Conservation (phyloP, 1,140 invertebrate species). For the Ruditapes philippinarum region DNA sequence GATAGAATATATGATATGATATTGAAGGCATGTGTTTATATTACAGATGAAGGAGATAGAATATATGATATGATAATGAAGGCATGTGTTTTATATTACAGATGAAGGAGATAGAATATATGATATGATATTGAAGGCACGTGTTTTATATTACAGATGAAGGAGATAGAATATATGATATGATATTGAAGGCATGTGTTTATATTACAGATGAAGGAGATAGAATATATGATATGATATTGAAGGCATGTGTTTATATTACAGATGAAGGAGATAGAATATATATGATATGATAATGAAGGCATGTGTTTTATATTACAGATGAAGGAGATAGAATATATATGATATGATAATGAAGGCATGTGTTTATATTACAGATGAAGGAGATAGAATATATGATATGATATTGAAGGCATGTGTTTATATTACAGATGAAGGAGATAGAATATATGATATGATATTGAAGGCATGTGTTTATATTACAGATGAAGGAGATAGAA, state of each 20-base stretch:
- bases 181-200: slow-evolving; percentile 85
- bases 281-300: too few relatives aligned
- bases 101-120: too few relatives aligned
- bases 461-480: slow-evolving; percentile 84
- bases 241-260: slow-evolving; percentile 87
- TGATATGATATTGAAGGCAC: too few relatives aligned
- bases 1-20: slow-evolving; percentile 71
- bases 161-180: slow-evolving; percentile 67
- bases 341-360: too few relatives aligned
- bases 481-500: slow-evolving; percentile 65
- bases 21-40: slow-evolving; percentile 86
- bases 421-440: slow-evolving; percentile 68
- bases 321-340: too few relatives aligned
- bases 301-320: too few relatives aligned
- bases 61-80: slow-evolving; percentile 74
- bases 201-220: slow-evolving; percentile 67
- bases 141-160: slow-evolving; percentile 71
- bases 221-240: slow-evolving; percentile 70
- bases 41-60: slow-evolving; percentile 64
- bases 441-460: slow-evolving; percentile 70
- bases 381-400: slow-evolving; percentile 68
- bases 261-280: too few relatives aligned
- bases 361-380: too few relatives aligned
- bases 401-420: slow-evolving; percentile 85
- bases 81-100: too few relatives aligned